Conservation (phyloP, 2,797 vertebrate species). For the Muscicapa comitata region DNA sequence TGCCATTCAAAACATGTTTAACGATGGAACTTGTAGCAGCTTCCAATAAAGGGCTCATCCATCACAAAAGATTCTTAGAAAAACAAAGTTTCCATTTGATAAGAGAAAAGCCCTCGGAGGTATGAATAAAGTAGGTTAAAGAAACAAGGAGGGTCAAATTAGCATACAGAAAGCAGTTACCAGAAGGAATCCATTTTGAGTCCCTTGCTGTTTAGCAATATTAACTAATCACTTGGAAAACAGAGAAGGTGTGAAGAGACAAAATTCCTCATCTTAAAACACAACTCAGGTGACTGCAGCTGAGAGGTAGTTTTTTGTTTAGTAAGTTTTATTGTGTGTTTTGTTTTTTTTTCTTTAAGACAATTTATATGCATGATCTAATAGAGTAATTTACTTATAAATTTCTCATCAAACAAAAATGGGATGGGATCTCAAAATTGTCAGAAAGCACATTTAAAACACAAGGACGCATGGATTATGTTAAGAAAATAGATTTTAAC, state of each 20-base stretch:
- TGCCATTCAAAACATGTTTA: background rate
- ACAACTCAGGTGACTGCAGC: background rate
- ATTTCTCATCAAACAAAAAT: background rate
- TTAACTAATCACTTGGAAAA: background rate
- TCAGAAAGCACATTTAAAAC: background rate
- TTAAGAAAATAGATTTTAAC: background rate
- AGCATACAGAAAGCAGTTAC: background rate
- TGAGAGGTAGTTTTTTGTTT: background rate
- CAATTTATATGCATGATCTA: background rate
- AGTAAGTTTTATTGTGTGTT: background rate
- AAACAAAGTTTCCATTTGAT: background rate
- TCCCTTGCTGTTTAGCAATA: background rate
- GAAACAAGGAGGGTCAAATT: background rate
- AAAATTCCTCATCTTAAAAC: background rate
- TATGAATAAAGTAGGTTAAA: background rate
- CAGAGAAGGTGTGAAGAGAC: background rate
- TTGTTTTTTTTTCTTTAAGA: background rate
- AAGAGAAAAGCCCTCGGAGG: background rate
- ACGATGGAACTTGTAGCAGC: background rate
- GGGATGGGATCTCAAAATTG: background rate
- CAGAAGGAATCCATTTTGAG: background rate
- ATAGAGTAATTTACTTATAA: background rate
- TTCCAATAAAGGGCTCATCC: conserved; percentile 3
- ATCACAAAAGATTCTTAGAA: background rate
- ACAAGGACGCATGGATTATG: background rate